Base-by-base conservation (phyloP, 2,888 invertebrate species). In the Quadroppia sp. region DNA sequence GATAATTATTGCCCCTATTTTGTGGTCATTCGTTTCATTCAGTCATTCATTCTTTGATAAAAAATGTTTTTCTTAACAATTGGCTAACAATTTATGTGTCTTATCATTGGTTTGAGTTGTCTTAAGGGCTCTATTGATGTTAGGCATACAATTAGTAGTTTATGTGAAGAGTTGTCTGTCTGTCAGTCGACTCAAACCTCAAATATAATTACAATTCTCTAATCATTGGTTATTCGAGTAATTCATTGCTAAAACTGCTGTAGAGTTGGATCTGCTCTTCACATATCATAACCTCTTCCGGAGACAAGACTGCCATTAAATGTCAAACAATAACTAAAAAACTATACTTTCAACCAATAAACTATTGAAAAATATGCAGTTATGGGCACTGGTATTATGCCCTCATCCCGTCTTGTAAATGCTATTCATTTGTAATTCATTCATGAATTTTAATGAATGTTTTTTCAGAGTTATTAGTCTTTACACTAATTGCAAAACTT, bases 251-350 rank as follows among this genome's bases (percentile, higher is more conserved):
- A 56, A 56, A 23, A 4, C 56, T 23, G 56, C 3, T 15, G n/a
- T 25, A 20, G 17, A 17, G 6, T 23, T 4, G 7, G 2, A 7
- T 20, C 25, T 7, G 23, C 6, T 20, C 23, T 56, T 23, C 11
- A 25, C 56, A 56, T 50, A 11, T 50, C 40, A 40, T 3, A 56
- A 56, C 7, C 25, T 56, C 56, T 56, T 56, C 56, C 56, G 56
- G 56, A 56, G 56, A 56, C 56, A 56, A 56, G 13, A 56, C 56
- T 56, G 23, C 56, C 56, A 56, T 56, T 23, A 56, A 4, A 56
- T 56, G 56, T 56, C 56, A 56, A 23, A 20, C 23, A 6, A 23
- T 6, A 17, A 23, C 17, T 56, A 23, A 56, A 56, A 23, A 25
- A 56, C 23, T n/a, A n/a, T n/a, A 23, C 28, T 56, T 23, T 56